A percentile compares a stretch with the other conserved stretches of the same genome.
Conservation (phyloP, 2,113 vertebrate species). For the Turnix velox region DNA sequence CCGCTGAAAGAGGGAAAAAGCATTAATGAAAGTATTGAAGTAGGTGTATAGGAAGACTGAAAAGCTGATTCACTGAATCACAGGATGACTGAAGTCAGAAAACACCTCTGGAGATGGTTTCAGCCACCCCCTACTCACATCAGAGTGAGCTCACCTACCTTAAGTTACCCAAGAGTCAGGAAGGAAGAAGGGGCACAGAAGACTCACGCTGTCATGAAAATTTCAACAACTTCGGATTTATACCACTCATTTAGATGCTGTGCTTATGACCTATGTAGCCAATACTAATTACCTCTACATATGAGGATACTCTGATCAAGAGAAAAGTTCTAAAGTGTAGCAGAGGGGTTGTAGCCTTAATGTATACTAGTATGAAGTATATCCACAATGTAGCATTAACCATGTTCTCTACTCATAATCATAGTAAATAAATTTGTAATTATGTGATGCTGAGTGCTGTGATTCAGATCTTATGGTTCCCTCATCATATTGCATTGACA, state of each 20-base stretch:
- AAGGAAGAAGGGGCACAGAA: background rate
- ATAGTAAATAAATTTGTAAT: background rate
- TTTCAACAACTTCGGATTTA: background rate
- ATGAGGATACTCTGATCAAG: background rate
- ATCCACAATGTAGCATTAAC: background rate
- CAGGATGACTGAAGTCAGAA: background rate
- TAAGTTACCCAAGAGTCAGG: background rate
- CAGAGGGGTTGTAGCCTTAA: background rate
- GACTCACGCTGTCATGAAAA: background rate
- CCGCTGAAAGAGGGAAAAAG: background rate
- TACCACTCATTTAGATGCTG: background rate
- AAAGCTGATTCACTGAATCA: background rate
- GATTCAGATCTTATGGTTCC: background rate
- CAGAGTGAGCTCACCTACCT: background rate
- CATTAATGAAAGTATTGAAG: rapidly evolving
- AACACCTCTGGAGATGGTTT: background rate
- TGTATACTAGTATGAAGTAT: background rate
- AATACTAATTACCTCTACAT: background rate
- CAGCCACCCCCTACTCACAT: background rate
- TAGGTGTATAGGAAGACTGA: background rate
- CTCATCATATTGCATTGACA: background rate
- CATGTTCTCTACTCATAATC: background rate
- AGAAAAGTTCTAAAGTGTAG: background rate
- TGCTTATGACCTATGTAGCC: background rate
- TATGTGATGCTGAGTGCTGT: background rate